Conservation (phyloP, 2,797 vertebrate genomes). For the Coregonus sp. region DNA sequence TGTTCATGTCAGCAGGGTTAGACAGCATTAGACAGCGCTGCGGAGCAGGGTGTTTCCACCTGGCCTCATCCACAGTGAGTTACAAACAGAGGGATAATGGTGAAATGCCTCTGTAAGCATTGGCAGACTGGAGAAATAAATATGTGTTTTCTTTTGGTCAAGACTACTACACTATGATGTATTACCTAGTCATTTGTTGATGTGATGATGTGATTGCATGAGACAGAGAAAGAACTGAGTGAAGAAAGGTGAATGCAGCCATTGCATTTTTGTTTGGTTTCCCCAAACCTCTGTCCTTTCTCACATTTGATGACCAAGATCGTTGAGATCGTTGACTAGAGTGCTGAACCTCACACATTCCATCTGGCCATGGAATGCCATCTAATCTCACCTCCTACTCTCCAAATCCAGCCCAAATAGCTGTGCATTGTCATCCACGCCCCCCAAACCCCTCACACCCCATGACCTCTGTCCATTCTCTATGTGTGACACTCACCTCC, state of each 20-base stretch:
- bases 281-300: not conserved
- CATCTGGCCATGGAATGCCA: slow-evolving; percentile 55
- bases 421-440: slow-evolving; percentile 37
- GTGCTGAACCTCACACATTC: slow-evolving; percentile 61
- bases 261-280: not conserved
- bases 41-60: not conserved
- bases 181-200: no score
- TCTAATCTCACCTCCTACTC: slow-evolving; percentile 54
- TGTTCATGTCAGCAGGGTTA: not conserved
- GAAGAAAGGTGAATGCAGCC: not conserved
- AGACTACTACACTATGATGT: no score
- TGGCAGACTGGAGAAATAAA: no score
- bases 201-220: no score
- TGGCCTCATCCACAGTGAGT: not conserved
- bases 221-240: no score
- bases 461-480: slow-evolving; percentile 42
- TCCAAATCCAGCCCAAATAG: slow-evolving; percentile 49
- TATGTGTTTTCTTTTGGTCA: no score
- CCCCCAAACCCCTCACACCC: slow-evolving; percentile 8
- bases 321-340: slow-evolving; percentile 1
- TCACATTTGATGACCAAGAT: not conserved
- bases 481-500: slow-evolving; percentile 11
- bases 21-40: not conserved
- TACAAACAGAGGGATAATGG: not conserved
- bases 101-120: not conserved